Evolutionary conservation across 2,888 invertebrate species (phyloP), one percentile per base, ranked within the genome.

Genomic region (Callimorpha dominula): DNA sequence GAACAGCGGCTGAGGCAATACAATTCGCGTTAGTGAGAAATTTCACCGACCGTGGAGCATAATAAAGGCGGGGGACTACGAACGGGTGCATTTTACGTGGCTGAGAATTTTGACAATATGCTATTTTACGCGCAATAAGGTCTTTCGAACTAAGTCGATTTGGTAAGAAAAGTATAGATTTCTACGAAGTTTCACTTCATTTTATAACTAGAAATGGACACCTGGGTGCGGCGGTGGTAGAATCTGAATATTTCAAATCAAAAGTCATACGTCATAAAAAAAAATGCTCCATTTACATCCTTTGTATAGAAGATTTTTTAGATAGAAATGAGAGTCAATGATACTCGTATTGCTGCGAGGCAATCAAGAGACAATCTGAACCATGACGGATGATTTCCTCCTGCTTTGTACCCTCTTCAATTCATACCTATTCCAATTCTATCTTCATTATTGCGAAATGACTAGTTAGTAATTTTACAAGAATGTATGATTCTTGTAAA

Each of bases 1-100:
- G 73, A 54, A 69, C 64, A 62, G 68, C 69, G 74, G 72, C 65
- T 74, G 69, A 72, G 72, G 84, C 78, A 82, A 82, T 82, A 84
- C 84, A 80, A 82, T 84, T 81, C 82, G 75, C 82, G 82, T 82
- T 82, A 82, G 82, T 80, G 82, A 72, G 73, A 81, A 76, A 81
- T 78, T 81, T 80, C 84, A 71, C 76, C 78, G 73, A 72, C 72
- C 72, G 67, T 60, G 75, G 69, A 50, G 62, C 65, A 79, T 79
- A 79, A 81, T 81, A 81, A 80, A 76, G 69, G 69, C 81, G 75
- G 74, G 77, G 70, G 70, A 68, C 76, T 71, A 73, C 77, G 68
- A 77, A 72, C 78, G 84, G 75, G 84, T 84, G 82, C 82, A 82
- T 80, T 82, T 78, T 82, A 84, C 75, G 74, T 75, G 75, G 71